Percentiles rank a stretch among this genome's conserved stretches.
Conservation (phyloP, 2,113 vertebrate genomes). For the Callopanchax toddi region DNA sequence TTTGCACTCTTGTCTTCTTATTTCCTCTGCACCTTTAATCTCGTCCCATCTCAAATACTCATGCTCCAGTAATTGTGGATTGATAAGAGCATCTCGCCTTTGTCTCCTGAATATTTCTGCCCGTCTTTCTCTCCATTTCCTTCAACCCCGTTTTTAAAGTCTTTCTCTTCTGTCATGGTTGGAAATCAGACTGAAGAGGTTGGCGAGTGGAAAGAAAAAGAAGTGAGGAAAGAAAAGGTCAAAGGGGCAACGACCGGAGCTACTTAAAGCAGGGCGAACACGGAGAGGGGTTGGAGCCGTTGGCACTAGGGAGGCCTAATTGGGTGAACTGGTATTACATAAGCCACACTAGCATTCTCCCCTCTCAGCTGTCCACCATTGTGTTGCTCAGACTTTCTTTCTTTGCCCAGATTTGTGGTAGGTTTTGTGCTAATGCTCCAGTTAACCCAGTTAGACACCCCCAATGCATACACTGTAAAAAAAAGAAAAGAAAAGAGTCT, state of each 20-base stretch:
- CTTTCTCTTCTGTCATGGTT: not conserved
- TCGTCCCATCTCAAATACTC: constrained; percentile 29
- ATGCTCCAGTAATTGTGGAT: constrained; percentile 19
- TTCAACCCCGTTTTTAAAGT: not conserved
- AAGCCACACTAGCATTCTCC: not conserved
- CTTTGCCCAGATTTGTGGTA: not conserved
- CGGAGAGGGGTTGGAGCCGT: not conserved
- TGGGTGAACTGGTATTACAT: not conserved
- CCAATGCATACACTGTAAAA: too few relatives aligned
- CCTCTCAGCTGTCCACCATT: not conserved
- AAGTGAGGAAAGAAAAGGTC: not conserved
- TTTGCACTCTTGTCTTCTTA: constrained; percentile 13
- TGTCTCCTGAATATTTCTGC: constrained; percentile 13
- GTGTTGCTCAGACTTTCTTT: not conserved
- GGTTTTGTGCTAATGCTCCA: not conserved
- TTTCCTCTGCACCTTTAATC: constrained; percentile 21
- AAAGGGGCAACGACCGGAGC: not conserved
- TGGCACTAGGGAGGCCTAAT: not conserved
- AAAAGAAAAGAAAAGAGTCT: too few relatives aligned
- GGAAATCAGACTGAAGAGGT: not conserved
- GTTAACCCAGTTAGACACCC: too few relatives aligned
- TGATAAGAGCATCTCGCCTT: constrained; percentile 2
- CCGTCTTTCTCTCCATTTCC: not conserved
- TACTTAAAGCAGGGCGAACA: not conserved
- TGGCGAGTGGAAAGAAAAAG: too few relatives aligned